Evolutionary conservation across 2,113 vertebrate species (phyloP).

Genomic region (Speoplatyrhinus poulsoni): DNA sequence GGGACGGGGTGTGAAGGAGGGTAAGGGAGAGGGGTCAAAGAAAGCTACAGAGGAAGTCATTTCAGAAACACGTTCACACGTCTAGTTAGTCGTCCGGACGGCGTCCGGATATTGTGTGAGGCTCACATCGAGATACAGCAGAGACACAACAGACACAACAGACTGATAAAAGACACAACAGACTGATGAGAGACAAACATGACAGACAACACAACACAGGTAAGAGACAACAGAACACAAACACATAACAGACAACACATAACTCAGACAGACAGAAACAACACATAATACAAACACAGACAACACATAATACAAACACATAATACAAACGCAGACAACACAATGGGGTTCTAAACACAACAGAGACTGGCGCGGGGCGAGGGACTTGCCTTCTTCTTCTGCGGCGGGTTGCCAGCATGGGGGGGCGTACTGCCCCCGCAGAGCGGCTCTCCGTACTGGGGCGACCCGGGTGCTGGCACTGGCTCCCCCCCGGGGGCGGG

Average conservation of each 20-base stretch:
- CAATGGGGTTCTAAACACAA: neutral
- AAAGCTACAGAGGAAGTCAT: slow-evolving; percentile 34
- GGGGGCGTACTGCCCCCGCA: slow-evolving; percentile 82
- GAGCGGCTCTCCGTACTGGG: slow-evolving; percentile 87
- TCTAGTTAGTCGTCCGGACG: neutral
- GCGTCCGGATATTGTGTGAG: no score
- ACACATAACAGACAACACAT: neutral
- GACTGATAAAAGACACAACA: no score
- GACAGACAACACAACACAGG: no score
- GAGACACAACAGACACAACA: slow-evolving; percentile 7
- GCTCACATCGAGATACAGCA: slow-evolving; percentile 30
- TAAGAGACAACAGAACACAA: no score
- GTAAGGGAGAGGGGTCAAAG: slow-evolving; percentile 45
- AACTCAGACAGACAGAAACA: neutral
- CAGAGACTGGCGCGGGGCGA: no score
- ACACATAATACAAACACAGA: no score
- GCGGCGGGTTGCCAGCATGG: slow-evolving; percentile 90
- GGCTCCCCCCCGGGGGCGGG: slow-evolving; percentile 80
- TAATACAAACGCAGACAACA: no score
- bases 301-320: no score
- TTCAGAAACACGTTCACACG: slow-evolving; percentile 39
- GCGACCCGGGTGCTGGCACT: slow-evolving; percentile 73
- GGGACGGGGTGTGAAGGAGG: slow-evolving; percentile 14
- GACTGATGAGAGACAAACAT: no score
- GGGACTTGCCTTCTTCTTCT: slow-evolving; percentile 94